phyloP scores from a whole-genome alignment of 2,888 invertebrate species.

The Serripes groenlandicus region DNA sequence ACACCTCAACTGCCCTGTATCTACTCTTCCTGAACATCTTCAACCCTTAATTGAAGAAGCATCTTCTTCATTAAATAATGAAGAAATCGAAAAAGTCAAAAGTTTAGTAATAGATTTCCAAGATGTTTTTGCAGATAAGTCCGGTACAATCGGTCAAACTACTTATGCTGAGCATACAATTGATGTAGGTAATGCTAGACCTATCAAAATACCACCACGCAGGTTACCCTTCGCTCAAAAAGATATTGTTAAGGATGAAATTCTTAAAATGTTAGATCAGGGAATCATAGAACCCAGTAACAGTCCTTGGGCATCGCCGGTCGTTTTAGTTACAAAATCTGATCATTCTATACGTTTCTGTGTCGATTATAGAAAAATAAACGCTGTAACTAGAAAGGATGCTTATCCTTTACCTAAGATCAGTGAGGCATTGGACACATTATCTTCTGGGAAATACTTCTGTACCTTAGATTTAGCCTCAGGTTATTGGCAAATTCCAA shows the following conservation, averaged over 20 bases:
- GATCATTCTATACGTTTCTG: conserved; percentile 52
- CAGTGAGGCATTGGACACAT: conserved; percentile 43
- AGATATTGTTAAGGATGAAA: not conserved
- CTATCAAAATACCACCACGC: conserved; percentile 1
- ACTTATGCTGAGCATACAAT: conserved; percentile 14
- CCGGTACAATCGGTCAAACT: not conserved
- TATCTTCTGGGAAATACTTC: conserved; percentile 44
- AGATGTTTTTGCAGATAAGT: conserved; percentile 1
- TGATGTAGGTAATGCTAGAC: conserved; percentile 2
- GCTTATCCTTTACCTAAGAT: conserved; percentile 55
- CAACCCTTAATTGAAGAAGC: conserved; percentile 25
- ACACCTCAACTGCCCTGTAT: no score
- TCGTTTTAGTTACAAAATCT: conserved; percentile 40
- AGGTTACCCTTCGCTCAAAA: conserved; percentile 7
- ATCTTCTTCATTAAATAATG: not conserved
- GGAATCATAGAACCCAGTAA: not conserved
- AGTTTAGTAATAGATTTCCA: not conserved
- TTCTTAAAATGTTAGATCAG: conserved; percentile 3
- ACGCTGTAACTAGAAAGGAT: conserved; percentile 53
- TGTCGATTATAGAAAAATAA: conserved; percentile 48
- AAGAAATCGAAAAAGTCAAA: not conserved
- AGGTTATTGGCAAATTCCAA: conserved; percentile 60
- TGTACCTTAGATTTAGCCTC: conserved; percentile 53
- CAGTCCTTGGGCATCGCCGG: conserved; percentile 40
- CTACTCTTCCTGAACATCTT: conserved; percentile 30